Percentiles rank a stretch among this genome's conserved stretches.
phyloP scores from a whole-genome alignment of 2,888 invertebrate genomes.

The Dromius quadrimaculatus region DNA sequence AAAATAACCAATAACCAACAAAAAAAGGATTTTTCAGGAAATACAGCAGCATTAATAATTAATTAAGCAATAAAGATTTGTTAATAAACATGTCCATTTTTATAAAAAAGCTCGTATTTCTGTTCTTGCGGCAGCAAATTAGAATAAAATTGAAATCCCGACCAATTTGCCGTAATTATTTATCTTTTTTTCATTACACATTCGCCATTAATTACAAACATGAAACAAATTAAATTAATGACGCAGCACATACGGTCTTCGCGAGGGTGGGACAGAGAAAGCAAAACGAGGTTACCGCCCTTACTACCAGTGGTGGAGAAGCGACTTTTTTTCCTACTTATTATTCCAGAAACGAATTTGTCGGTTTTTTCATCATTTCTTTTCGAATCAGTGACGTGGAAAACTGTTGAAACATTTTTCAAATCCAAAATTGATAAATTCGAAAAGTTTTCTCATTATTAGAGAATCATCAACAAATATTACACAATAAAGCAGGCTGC shows the following conservation, averaged over 20 bases:
- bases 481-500: no score
- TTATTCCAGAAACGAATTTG: no score
- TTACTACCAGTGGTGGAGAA: conserved; percentile 9
- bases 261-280: conserved; percentile 19
- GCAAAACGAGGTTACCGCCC: conserved; percentile 34
- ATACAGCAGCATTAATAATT: neutral
- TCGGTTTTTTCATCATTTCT: no score
- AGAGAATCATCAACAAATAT: no score
- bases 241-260: conserved; percentile 26
- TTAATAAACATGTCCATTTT: conserved; percentile 20
- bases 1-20: neutral
- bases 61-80: neutral
- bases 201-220: conserved; percentile 48
- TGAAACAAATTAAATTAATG: conserved; percentile 48
- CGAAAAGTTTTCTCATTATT: no score
- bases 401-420: no score
- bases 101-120: conserved; percentile 29
- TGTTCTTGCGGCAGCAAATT: conserved; percentile 37
- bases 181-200: conserved; percentile 42
- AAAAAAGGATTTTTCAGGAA: no score
- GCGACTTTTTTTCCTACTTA: no score
- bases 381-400: no score
- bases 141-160: conserved; percentile 45
- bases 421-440: neutral
- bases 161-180: conserved; percentile 38